Evolutionary conservation across 1,140 invertebrate genomes (phyloP), one percentile per base, ranked within the genome.

Genomic region (Apis cerana): DNA sequence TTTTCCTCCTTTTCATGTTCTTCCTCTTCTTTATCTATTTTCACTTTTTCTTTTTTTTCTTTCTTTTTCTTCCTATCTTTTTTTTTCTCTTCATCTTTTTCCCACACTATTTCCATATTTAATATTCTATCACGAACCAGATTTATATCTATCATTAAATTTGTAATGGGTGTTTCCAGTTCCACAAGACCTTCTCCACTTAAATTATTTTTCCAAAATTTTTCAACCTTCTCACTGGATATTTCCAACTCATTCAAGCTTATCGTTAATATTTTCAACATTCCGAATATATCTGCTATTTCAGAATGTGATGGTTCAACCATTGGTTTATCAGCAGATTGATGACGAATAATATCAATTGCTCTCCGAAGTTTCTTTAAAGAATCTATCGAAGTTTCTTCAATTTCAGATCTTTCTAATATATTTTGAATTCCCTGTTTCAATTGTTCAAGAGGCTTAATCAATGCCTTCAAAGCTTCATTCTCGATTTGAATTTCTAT

Each of bases 1-100:
- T 90, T n/a, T n/a, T n/a, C n/a, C 87, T 52, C 88, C 87, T 54
- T 89, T 13, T 82, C 72, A 9, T 1, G n/a, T 77, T 82, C 27
- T 84, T 69, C 56, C 59, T 74, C 88, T 65, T 88, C 81, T 43
- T 89, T 81, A 48, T 88, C 56, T 12, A 54, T 50, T 79, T 83
- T 75, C 2, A 77, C 61, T 12, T 85, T 68, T 52, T 83, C 65
- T 15, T 67, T 48, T 27, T 85, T 70, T 75, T 84, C 75, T 43
- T 86, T 75, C 58, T 83, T 70, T 27, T 61, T 61, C 5, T 21
- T 85, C 62, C n/a, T 85, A 75, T 58, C 83, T 85, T 80, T 75
- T 69, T 86, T 90, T 59, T 89, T 50, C 23, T 72, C 50, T 65
- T 84, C 71, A 19, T 83, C 23, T 7, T 33, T 23, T 1, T 77